phyloP scores from a whole-genome alignment of 92 coral and sea anemone genomes.

The Zoanthus gigantus region DNA sequence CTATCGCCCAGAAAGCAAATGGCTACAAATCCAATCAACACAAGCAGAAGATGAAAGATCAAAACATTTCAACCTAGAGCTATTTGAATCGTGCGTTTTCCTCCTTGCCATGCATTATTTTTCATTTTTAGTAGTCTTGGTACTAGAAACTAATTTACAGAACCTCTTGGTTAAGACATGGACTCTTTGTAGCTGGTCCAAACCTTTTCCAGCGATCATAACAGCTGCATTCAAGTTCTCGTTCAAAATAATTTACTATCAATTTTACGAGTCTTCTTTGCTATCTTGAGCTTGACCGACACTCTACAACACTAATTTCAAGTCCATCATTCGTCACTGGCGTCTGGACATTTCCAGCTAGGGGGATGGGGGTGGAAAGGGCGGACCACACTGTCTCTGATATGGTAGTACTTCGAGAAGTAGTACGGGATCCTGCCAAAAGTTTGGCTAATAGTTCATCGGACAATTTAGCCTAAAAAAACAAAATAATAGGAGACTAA shows the following conservation, averaged over 20 bases:
- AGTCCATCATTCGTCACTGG: background rate
- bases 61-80: no score
- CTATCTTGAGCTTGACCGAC: constrained; percentile 32
- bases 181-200: no score
- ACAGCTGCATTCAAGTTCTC: background rate
- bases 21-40: no score
- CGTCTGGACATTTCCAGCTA: background rate
- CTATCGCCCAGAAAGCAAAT: no score
- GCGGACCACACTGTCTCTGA: constrained; percentile 81
- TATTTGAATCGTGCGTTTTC: no score
- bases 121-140: no score
- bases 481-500: background rate
- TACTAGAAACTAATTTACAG: no score
- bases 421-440: constrained; percentile 89
- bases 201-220: no score
- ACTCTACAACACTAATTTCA: background rate
- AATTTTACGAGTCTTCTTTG: background rate
- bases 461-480: constrained; percentile 70
- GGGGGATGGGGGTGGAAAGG: constrained; percentile 63
- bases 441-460: constrained; percentile 83
- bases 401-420: constrained; percentile 90
- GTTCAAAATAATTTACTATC: background rate
- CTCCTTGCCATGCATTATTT: no score
- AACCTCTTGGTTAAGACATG: no score
- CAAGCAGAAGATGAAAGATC: no score